Percentiles rank a stretch among this genome's conserved stretches.
Conservation (phyloP, 2,113 vertebrate genomes). For the Antennarius striatus region DNA sequence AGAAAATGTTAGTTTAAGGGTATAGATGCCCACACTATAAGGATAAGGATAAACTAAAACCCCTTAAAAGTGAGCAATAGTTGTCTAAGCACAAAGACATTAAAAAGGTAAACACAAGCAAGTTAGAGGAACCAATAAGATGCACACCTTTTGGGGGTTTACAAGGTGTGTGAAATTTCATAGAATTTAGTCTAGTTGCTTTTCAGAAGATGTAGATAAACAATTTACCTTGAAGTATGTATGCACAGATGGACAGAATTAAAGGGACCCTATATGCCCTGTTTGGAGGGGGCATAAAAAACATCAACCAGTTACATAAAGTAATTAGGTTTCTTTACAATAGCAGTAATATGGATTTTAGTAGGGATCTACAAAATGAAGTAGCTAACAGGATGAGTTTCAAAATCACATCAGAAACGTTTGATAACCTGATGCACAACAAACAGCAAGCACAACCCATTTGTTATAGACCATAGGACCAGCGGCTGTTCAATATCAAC, state of each 20-base stretch:
- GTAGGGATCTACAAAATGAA: slow-evolving; percentile 39
- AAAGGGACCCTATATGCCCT: neutral
- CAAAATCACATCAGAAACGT: slow-evolving; percentile 22
- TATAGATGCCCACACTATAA: too few species aligned
- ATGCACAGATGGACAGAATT: too few species aligned
- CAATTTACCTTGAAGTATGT: too few species aligned
- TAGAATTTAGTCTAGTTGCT: neutral
- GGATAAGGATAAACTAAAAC: too few species aligned
- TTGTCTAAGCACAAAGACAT: too few species aligned
- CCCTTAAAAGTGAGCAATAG: too few species aligned
- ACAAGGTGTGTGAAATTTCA: neutral
- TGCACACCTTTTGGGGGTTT: too few species aligned
- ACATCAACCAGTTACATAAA: slow-evolving; percentile 48
- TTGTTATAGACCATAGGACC: slow-evolving; percentile 56
- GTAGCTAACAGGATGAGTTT: slow-evolving; percentile 22
- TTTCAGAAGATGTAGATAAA: too few species aligned
- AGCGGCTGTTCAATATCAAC: slow-evolving; percentile 58
- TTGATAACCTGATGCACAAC: slow-evolving; percentile 34
- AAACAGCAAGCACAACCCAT: slow-evolving; percentile 22
- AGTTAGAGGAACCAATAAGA: too few species aligned
- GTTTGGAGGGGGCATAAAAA: slow-evolving; percentile 12
- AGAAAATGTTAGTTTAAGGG: too few species aligned
- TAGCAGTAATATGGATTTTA: slow-evolving; percentile 47
- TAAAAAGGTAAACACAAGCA: too few species aligned
- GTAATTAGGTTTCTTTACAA: slow-evolving; percentile 47